A percentile compares a stretch with the other conserved stretches of the same genome.
Evolutionary conservation across 2,888 invertebrate species (phyloP).

Genomic region (Dasypolia templi): DNA sequence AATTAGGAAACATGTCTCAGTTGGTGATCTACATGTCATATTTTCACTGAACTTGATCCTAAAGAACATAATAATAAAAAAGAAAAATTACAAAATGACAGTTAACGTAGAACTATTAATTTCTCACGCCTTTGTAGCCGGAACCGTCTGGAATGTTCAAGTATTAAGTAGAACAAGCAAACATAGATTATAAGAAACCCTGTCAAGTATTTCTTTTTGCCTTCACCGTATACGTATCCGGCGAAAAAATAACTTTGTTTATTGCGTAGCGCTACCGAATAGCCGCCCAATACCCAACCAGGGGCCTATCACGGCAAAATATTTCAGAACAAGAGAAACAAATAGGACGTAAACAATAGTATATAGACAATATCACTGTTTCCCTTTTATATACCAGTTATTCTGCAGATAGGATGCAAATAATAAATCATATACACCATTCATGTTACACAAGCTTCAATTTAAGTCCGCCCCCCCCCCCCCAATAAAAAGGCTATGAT

Average conservation of each 20-base stretch:
- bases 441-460: slow-evolving; percentile 38
- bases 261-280: slow-evolving; percentile 44
- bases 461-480: slow-evolving; percentile 51
- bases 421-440: slow-evolving; percentile 53
- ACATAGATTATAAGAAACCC: slow-evolving; percentile 3
- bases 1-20: background rate
- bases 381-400: slow-evolving; percentile 40
- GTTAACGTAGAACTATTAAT: background rate
- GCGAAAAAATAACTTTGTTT: slow-evolving; percentile 47
- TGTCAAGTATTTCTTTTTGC: slow-evolving; percentile 34
- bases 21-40: background rate
- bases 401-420: slow-evolving; percentile 52
- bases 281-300: slow-evolving; percentile 36
- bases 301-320: slow-evolving; percentile 46
- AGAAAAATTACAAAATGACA: no score
- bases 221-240: background rate
- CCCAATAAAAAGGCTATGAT: slow-evolving; percentile 48
- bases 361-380: slow-evolving; percentile 38
- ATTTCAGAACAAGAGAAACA: slow-evolving; percentile 59
- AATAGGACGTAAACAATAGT: slow-evolving; percentile 53
- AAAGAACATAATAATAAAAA: background rate
- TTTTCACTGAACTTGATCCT: background rate
- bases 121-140: background rate
- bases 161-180: background rate
- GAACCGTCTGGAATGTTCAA: background rate